These are phyloP conservation scores for Arrhamphus sclerolepis DNA, from an alignment of 2,797 vertebrate genomes.

Conservation along the genomic window DNA sequence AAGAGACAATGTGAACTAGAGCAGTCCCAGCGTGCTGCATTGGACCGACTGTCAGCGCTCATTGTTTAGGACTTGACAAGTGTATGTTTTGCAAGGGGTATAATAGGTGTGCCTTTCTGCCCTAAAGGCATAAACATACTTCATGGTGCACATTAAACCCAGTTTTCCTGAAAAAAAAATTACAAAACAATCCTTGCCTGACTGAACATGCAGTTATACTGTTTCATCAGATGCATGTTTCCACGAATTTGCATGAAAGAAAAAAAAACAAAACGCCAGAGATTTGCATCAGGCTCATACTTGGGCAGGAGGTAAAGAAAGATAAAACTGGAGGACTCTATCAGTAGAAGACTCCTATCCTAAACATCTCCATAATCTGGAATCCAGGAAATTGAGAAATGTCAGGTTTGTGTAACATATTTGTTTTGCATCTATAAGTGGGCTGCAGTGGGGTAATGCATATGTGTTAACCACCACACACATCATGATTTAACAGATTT, in stretches of 20 bases:
- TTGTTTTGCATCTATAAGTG: conserved; percentile 5
- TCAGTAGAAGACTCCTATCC: too few species aligned
- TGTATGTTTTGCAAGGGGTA: conserved; percentile 30
- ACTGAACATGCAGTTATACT: not conserved
- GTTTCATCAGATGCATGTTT: not conserved
- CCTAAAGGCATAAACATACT: not conserved
- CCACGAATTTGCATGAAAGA: not conserved
- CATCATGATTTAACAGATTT: conserved; percentile 9
- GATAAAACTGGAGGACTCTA: not conserved
- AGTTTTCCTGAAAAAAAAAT: not conserved
- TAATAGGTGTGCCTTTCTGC: conserved; percentile 26
- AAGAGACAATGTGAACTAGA: conserved; percentile 25
- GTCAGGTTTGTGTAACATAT: not conserved
- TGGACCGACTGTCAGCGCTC: conserved; percentile 42
- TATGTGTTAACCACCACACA: too few species aligned
- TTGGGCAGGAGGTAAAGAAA: conserved; percentile 4
- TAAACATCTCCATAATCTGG: conserved; percentile 31
- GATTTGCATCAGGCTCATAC: conserved; percentile 1
- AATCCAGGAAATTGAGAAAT: conserved; percentile 12
- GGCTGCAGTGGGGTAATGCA: too few species aligned
- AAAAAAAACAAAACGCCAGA: not conserved
- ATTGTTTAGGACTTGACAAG: conserved; percentile 32
- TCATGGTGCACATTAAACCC: not conserved
- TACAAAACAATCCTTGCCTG: not conserved
- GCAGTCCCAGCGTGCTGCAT: conserved; percentile 24